Evolutionary conservation across 2,113 vertebrate genomes (phyloP), one percentile per base, ranked within the genome.

Genomic region (Diadophis punctatus): DNA sequence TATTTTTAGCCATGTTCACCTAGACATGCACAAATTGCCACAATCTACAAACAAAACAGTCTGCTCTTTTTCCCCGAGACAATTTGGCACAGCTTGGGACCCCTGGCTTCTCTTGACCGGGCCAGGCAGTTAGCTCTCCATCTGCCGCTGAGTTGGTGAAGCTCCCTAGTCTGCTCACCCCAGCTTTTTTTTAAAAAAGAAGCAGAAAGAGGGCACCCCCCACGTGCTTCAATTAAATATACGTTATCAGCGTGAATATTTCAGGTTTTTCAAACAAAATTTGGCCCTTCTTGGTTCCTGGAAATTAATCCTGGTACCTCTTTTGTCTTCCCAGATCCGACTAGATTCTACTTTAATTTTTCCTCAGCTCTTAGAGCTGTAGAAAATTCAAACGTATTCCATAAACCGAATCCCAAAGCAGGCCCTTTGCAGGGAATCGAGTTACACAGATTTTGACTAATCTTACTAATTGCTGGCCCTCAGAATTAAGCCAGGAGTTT

Each of bases 11-110:
- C 97, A 98, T 97, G 97, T 97, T 97, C 97, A 97, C 97, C 98
- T 98, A 98, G 98, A 98, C 97, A 98, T 97, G 95, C 97, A 97
- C 98, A 98, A 86, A 98, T 97, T 97, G 98, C 97, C 98, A 98
- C 98, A 98, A 98, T 97, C 97, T 96, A 98, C 96, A 96, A 90
- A 97, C 96, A 96, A 96, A 93, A 89, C 96, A 96, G 97, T 96
- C 96, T 97, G 97, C 95, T 84, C 95, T 96, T 96, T 63, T 60
- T 90, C 46, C 23, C 60, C 86, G 96, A 96, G 96, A 96, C 74
- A 96, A 96, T 93, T 93, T 95, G 74, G 95, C 93, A 93, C 93
- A 94, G 96, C 97, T 95, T 91, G 93, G 97, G 96, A 68, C 95
- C 94, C 96, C 95, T 95, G 96, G 95, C 96, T 94, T 95, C 93